A percentile compares a stretch with the other conserved stretches of the same genome.
Conservation (phyloP, 1,140 invertebrate genomes). For the Hyposmocoma kahamanoa region DNA sequence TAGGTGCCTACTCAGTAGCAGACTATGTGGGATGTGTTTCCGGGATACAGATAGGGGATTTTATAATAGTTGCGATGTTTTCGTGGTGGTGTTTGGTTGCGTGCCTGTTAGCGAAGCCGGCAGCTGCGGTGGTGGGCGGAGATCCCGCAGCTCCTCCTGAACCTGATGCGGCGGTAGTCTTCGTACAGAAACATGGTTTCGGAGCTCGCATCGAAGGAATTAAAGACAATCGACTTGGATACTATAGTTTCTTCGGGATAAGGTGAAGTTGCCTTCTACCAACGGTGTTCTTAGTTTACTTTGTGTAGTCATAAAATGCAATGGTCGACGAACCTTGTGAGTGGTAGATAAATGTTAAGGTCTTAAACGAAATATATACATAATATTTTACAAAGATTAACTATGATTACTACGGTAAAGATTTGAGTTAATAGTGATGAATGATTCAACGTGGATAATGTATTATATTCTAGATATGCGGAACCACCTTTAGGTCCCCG, state of each 20-base stretch:
- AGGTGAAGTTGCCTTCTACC: no score
- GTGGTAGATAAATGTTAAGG: no score
- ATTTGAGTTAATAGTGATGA: no score
- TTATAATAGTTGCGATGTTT: conserved; percentile 20
- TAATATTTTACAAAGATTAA: no score
- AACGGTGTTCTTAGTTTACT: no score
- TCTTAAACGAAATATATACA: no score
- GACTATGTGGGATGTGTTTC: conserved; percentile 15
- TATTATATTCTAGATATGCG: conserved; percentile 83
- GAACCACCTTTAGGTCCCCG: conserved; percentile 78
- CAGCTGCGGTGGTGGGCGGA: conserved; percentile 76
- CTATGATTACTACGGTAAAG: no score
- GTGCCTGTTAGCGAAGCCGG: conserved; percentile 19
- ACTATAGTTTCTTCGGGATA: conserved; percentile 57
- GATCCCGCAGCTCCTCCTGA: conserved; percentile 72
- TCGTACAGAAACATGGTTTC: conserved; percentile 69
- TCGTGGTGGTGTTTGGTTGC: conserved; percentile 27
- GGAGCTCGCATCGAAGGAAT: conserved; percentile 72
- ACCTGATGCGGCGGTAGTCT: conserved; percentile 76
- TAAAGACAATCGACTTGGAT: conserved; percentile 45
- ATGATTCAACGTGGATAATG: no score
- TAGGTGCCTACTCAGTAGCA: no score
- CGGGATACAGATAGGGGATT: conserved; percentile 3
- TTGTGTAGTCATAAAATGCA: no score
- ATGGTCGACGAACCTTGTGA: no score